These are phyloP conservation scores for Leptocoma aspasia DNA, from an alignment of 2,113 vertebrate genomes.

Conservation along the genomic window DNA sequence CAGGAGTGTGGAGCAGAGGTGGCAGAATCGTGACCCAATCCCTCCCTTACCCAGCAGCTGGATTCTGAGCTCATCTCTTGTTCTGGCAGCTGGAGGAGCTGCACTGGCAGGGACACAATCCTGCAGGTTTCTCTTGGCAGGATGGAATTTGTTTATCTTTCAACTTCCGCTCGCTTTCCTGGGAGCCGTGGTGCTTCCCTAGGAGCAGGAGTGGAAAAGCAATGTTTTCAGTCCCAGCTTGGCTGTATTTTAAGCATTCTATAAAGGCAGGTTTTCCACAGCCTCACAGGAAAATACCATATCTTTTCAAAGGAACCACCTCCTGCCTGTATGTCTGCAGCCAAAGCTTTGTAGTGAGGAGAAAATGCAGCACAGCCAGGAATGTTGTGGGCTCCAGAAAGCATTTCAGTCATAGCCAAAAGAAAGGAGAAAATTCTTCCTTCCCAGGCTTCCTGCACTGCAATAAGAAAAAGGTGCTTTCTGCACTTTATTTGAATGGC, in stretches of 20 bases:
- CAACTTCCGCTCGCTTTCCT: background rate
- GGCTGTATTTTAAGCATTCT: background rate
- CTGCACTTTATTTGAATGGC: background rate
- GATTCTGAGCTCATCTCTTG: rapidly evolving
- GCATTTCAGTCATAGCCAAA: background rate
- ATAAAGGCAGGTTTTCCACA: background rate
- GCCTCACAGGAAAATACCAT: rapidly evolving
- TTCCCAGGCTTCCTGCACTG: background rate
- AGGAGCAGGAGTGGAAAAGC: background rate
- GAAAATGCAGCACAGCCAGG: background rate
- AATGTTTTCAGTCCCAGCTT: background rate
- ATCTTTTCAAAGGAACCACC: background rate
- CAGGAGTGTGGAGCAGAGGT: rapidly evolving
- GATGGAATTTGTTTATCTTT: background rate
- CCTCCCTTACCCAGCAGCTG: background rate
- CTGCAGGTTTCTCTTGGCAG: background rate
- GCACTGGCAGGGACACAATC: background rate
- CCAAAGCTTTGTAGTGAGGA: background rate
- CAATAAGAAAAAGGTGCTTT: background rate
- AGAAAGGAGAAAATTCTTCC: background rate
- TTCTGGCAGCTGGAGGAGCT: background rate
- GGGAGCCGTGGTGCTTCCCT: background rate
- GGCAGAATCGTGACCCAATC: rapidly evolving
- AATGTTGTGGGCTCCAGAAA: background rate
- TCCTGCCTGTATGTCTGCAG: background rate